Evolutionary conservation across 2,113 vertebrate species (phyloP), one percentile per base, ranked within the genome.

Genomic region (Emydura subglobosa): DNA sequence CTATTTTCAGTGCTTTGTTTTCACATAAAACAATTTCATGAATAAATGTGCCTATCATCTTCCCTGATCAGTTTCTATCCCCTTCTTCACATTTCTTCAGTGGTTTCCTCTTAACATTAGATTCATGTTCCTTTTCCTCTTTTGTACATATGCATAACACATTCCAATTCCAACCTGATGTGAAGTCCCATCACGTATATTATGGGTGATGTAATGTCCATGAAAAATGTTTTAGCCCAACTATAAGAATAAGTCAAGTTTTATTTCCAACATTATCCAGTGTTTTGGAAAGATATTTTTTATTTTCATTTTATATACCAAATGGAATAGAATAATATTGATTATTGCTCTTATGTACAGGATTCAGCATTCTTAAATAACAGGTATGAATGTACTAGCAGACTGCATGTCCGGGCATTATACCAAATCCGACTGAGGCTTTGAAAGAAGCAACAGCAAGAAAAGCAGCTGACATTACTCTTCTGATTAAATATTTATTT

Each of bases 1-100:
- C 39, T 39, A 39, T 72, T 39, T 72, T 85, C 51, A 50, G 47
- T 31, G 50, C 59, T 90, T 61, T 92, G 78, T 76, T 88, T 79
- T 9, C 3, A 76, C 49, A 76, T 57, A 5, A 72, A 83, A 61
- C 29, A 94, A 84, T 27, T 0, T 34, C 92, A 34, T 29, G 59
- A 34, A 59, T 2, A 2, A 27, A 44, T 59, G 92, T 84, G 10
- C 87, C 54, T 50, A 42, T n/a, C 39, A 72, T 39, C 34, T 31
- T 11, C 49, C 7, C 87, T 81, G 88, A 22, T 91, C 79, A 4
- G 87, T 0, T 11, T 14, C 81, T 68, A 51, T 8, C 13, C 5
- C 27, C 53, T 51, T 91, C 34, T 80, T 76, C 39, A 19, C 2
- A 88, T 92, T n/a, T 34, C 55, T 50, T 80, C 72, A 29, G 68